Conservation (phyloP, 2,888 invertebrate genomes). For the Branchipolynoe longqiensis region DNA sequence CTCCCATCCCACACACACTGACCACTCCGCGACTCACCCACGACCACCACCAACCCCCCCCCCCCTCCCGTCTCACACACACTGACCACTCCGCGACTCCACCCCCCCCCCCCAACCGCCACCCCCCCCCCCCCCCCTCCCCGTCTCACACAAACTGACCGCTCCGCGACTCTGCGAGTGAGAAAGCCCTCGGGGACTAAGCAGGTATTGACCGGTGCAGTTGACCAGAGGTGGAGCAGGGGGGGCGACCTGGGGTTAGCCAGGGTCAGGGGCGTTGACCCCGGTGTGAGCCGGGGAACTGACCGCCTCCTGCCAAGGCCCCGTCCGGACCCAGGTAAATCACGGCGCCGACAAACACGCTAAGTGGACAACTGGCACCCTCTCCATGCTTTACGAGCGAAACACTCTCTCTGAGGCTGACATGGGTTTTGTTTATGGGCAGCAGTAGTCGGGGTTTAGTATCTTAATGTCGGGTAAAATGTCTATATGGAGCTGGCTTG, state of each 20-base stretch:
- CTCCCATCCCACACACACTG: not conserved
- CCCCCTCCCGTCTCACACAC: not conserved
- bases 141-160: too few species aligned
- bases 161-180: too few species aligned
- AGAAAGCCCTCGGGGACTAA: too few species aligned
- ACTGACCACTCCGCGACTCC: not conserved
- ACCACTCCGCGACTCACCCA: not conserved
- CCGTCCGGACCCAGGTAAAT: not conserved
- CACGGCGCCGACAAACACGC: too few species aligned
- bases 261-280: slow-evolving; percentile 2
- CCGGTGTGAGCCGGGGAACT: not conserved
- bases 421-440: slow-evolving; percentile 10
- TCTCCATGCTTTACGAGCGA: slow-evolving; percentile 8
- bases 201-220: not conserved
- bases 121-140: too few species aligned
- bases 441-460: not conserved
- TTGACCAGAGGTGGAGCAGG: slow-evolving; percentile 7
- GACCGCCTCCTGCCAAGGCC: not conserved
- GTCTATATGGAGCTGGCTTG: too few species aligned
- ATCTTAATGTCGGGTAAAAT: slow-evolving; percentile 29
- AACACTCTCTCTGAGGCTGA: not conserved
- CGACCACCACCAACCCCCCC: too few species aligned
- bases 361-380: slow-evolving; percentile 1
- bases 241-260: slow-evolving; percentile 26
- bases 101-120: too few species aligned